Percentiles rank a stretch among this genome's conserved stretches.
These are phyloP conservation scores for Myotis yumanensis DNA, from an alignment of 2,113 vertebrate genomes.

Conservation along the genomic window DNA sequence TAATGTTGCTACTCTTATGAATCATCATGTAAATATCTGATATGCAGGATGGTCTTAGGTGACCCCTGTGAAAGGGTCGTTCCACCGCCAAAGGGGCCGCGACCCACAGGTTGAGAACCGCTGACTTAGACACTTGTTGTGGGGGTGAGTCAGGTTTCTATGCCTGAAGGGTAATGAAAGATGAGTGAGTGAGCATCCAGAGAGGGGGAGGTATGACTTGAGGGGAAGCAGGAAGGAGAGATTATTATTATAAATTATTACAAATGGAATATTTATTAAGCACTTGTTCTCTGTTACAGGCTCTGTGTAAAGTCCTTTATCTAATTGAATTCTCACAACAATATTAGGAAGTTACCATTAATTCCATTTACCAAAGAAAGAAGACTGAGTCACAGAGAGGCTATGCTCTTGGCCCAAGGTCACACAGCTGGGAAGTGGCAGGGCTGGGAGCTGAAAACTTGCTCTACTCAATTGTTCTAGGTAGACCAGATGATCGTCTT, in stretches of 20 bases:
- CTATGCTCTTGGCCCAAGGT: neutral
- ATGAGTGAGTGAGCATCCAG: neutral
- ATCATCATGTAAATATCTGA: no score
- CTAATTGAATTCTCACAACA: neutral
- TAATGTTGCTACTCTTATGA: no score
- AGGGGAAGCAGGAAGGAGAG: neutral
- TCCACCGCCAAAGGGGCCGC: no score
- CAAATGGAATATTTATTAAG: neutral
- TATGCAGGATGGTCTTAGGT: no score
- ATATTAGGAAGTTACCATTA: neutral
- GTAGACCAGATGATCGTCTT: neutral
- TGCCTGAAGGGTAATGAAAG: neutral
- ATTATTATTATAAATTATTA: neutral
- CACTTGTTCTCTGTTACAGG: neutral
- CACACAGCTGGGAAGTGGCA: neutral
- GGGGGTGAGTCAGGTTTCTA: neutral
- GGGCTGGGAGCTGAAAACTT: neutral
- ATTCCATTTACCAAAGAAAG: neutral
- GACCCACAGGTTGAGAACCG: no score
- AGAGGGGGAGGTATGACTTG: rapidly evolving
- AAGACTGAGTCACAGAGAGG: neutral
- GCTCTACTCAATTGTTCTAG: neutral
- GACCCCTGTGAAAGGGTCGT: no score
- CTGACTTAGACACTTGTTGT: neutral
- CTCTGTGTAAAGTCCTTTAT: neutral